phyloP scores from a whole-genome alignment of 2,113 vertebrate species.

The Chamaetylas fuelleborni region DNA sequence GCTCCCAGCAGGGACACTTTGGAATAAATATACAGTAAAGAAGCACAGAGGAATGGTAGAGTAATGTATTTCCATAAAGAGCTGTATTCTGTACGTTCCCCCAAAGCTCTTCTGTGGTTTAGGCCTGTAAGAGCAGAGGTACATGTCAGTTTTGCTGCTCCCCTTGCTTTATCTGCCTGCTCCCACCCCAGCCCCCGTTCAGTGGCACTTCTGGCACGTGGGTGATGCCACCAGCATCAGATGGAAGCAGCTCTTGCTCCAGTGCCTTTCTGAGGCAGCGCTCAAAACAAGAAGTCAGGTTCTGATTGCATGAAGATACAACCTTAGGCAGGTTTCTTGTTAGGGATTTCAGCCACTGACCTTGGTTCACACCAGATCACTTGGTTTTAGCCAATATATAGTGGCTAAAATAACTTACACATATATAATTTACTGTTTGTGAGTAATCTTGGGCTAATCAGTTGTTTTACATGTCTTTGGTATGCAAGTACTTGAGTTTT shows the following conservation, averaged over 20 bases:
- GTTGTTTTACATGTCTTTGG: background rate
- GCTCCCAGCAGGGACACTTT: background rate
- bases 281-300: background rate
- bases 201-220: background rate
- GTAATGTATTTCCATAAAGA: background rate
- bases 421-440: background rate
- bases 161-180: background rate
- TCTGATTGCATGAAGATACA: background rate
- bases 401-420: too few species aligned
- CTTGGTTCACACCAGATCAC: background rate
- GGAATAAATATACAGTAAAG: background rate
- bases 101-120: background rate
- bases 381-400: background rate
- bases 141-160: background rate
- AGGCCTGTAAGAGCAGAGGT: background rate
- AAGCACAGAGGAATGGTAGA: background rate
- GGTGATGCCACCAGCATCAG: background rate
- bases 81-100: background rate
- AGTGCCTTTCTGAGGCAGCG: background rate
- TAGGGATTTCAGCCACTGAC: background rate
- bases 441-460: background rate
- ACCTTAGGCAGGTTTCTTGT: background rate
- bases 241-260: fast-evolving
- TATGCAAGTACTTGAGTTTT: background rate
- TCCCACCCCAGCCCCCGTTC: background rate